Conservation (phyloP, 2,888 invertebrate genomes). For the Meghimatium bilineatum region DNA sequence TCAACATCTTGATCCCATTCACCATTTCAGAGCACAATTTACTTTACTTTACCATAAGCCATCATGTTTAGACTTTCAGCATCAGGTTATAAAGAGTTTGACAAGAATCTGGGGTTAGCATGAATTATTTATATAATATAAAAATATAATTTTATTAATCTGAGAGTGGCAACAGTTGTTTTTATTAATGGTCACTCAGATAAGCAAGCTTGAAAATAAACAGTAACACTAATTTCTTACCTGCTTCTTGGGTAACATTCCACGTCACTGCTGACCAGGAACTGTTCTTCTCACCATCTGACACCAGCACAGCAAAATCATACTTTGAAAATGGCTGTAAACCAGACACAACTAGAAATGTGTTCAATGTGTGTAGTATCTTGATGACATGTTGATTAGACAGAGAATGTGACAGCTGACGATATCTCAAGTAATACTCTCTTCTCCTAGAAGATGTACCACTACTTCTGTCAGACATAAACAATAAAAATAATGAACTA, state of each 20-base stretch:
- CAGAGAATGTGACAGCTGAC: constrained; percentile 23
- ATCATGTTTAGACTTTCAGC: no score
- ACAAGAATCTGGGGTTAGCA: no score
- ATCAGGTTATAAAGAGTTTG: no score
- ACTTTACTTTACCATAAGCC: no score
- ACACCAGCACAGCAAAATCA: constrained; percentile 46
- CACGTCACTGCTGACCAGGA: constrained; percentile 45
- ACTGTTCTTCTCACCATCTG: constrained; percentile 40
- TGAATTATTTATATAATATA: no score
- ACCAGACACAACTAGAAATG: constrained; percentile 10
- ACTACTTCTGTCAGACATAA: constrained; percentile 9
- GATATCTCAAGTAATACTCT: constrained; percentile 45
- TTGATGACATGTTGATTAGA: constrained; percentile 18
- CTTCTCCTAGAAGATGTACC: neutral
- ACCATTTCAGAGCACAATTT: no score
- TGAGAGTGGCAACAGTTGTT: no score
- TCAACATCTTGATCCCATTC: no score
- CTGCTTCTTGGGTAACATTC: constrained; percentile 41
- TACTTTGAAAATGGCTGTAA: constrained; percentile 44
- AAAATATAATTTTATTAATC: no score
- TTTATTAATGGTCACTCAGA: no score
- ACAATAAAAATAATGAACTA: neutral
- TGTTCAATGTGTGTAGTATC: constrained; percentile 14
- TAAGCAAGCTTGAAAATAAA: no score
- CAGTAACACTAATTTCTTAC: constrained; percentile 4